Conservation (phyloP, 2,888 invertebrate genomes). For the Tryphoninae sp. region DNA sequence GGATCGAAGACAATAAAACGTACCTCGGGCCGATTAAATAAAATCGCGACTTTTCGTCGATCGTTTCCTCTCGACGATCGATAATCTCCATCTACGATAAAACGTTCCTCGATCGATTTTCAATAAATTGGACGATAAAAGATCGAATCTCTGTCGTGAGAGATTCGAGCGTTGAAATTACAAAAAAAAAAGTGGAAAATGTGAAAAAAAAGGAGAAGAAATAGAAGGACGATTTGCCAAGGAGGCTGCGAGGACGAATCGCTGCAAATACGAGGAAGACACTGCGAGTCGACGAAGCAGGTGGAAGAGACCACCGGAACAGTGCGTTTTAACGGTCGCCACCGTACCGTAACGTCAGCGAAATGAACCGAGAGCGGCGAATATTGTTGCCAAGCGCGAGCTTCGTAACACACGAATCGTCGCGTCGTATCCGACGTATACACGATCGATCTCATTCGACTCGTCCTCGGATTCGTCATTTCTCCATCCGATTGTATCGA, state of each 20-base stretch:
- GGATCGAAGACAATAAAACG: too few species aligned
- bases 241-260: conserved; percentile 14
- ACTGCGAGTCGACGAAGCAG: conserved; percentile 29
- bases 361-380: conserved; percentile 37
- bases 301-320: conserved; percentile 48
- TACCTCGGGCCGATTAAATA: too few species aligned
- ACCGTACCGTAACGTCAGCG: conserved; percentile 49
- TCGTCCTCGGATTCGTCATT: conserved; percentile 9
- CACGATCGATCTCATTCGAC: conserved; percentile 15
- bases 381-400: conserved; percentile 44
- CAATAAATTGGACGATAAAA: too few species aligned
- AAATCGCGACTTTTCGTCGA: too few species aligned
- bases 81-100: too few species aligned
- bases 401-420: conserved; percentile 26
- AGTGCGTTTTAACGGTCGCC: conserved; percentile 53
- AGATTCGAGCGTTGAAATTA: background rate
- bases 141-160: too few species aligned
- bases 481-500: conserved; percentile 22
- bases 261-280: background rate
- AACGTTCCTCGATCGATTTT: too few species aligned
- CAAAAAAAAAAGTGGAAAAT: background rate
- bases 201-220: background rate
- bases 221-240: background rate
- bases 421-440: background rate
- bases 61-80: too few species aligned